These are phyloP conservation scores for Cyrtodaria siliqua DNA, from an alignment of 2,888 invertebrate species.

Conservation along the genomic window DNA sequence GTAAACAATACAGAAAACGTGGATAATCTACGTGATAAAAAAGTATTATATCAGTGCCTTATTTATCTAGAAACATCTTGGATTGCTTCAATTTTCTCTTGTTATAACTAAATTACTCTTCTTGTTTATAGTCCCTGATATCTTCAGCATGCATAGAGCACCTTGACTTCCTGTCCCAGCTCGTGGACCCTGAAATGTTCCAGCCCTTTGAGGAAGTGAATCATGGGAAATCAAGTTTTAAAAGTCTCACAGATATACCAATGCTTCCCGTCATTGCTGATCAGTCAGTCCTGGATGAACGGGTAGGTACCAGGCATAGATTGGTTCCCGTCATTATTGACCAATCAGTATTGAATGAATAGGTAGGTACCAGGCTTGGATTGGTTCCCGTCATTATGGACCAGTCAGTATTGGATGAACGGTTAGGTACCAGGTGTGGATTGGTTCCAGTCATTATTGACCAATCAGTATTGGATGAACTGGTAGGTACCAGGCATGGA, in stretches of 20 bases:
- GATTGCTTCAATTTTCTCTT: slow-evolving; percentile 8
- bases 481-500: slow-evolving; percentile 52
- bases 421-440: too few species aligned
- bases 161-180: slow-evolving; percentile 95
- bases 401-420: too few species aligned
- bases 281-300: slow-evolving; percentile 88
- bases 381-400: too few species aligned
- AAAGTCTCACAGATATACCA: slow-evolving; percentile 97
- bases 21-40: too few species aligned
- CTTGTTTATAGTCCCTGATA: slow-evolving; percentile 94
- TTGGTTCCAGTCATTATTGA: slow-evolving; percentile 93
- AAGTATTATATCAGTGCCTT: too few species aligned
- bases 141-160: slow-evolving; percentile 99
- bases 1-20: too few species aligned
- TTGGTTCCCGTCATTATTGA: too few species aligned
- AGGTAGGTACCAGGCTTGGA: too few species aligned
- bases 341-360: too few species aligned
- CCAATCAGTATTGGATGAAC: slow-evolving; percentile 88
- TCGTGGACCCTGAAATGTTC: slow-evolving; percentile 91
- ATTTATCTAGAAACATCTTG: too few species aligned
- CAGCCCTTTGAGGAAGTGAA: slow-evolving; percentile 95
- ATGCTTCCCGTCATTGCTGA: slow-evolving; percentile 93
- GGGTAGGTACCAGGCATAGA: slow-evolving; percentile 52
- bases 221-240: slow-evolving; percentile 93
- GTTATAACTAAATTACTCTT: too few species aligned